Percentiles rank a stretch among this genome's conserved stretches.
These are phyloP conservation scores for Drosophila engyochracea DNA, from an alignment of 2,888 invertebrate genomes.

Conservation along the genomic window DNA sequence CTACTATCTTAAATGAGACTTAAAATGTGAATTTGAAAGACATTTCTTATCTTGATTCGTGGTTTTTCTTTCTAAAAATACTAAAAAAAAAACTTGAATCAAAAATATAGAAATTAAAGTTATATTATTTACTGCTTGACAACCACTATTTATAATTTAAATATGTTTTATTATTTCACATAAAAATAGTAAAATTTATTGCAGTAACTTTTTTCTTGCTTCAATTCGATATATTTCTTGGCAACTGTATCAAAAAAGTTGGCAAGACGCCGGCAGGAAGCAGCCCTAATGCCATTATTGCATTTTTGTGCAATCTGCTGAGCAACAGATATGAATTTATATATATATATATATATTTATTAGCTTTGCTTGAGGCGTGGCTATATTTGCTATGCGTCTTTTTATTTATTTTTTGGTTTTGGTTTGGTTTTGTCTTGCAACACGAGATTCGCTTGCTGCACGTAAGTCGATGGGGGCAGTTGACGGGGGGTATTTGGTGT, in stretches of 20 bases:
- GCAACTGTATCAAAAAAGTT: constrained; percentile 14
- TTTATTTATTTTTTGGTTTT: neutral
- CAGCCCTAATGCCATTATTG: constrained; percentile 41
- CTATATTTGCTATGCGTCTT: constrained; percentile 1
- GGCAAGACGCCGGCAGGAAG: constrained; percentile 22
- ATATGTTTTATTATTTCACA: no score
- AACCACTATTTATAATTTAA: no score
- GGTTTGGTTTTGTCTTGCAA: constrained; percentile 35
- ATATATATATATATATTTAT: constrained; percentile 3
- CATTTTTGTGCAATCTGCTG: constrained; percentile 71
- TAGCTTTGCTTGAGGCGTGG: neutral
- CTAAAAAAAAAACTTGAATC: no score
- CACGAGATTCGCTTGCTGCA: constrained; percentile 47
- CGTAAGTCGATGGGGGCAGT: neutral
- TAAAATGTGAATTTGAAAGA: no score
- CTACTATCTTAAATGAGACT: neutral
- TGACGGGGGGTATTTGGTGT: neutral
- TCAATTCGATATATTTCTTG: neutral
- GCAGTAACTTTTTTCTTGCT: neutral
- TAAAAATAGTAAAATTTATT: no score
- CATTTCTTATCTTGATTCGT: no score
- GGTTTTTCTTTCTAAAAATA: no score
- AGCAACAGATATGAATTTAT: constrained; percentile 32
- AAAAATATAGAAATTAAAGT: no score
- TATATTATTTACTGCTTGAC: no score